A percentile compares a stretch with the other conserved stretches of the same genome.
Conservation (phyloP, 2,113 vertebrate genomes). For the Tragulus kanchil region DNA sequence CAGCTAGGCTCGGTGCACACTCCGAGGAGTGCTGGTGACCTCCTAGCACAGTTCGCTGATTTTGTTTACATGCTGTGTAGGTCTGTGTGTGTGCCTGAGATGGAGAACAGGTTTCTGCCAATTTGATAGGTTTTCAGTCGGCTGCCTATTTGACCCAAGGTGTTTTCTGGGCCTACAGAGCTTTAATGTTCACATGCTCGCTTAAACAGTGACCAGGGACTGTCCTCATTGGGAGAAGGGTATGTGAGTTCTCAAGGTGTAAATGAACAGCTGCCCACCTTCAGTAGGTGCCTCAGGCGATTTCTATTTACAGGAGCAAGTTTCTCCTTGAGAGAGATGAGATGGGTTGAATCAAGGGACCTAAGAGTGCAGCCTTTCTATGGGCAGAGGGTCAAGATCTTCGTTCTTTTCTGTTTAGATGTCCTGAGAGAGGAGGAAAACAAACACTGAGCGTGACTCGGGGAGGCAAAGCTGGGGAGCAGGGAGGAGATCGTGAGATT, state of each 20-base stretch:
- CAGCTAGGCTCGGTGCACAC: conserved; percentile 14
- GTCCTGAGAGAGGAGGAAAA: background rate
- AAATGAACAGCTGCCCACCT: background rate
- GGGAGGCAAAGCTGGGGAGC: background rate
- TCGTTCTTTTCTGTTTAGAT: background rate
- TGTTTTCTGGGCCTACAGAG: background rate
- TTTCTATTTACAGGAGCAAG: conserved; percentile 38
- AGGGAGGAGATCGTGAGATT: background rate
- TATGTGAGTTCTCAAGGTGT: background rate
- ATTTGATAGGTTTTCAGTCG: conserved; percentile 53
- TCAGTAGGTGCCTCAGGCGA: background rate
- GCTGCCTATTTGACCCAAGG: conserved; percentile 61
- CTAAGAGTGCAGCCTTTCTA: background rate
- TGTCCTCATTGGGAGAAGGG: background rate
- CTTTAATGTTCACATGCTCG: background rate
- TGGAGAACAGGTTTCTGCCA: background rate
- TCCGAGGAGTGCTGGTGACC: background rate
- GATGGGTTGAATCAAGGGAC: background rate
- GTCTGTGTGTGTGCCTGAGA: background rate
- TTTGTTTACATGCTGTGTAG: background rate
- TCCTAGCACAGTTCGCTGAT: conserved; percentile 24
- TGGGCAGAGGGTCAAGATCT: conserved; percentile 46
- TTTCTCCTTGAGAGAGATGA: conserved; percentile 9
- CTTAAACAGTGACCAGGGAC: background rate
- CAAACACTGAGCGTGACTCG: background rate